Base-by-base conservation (phyloP, 2,888 invertebrate species). In the Antheraea assamensis region DNA sequence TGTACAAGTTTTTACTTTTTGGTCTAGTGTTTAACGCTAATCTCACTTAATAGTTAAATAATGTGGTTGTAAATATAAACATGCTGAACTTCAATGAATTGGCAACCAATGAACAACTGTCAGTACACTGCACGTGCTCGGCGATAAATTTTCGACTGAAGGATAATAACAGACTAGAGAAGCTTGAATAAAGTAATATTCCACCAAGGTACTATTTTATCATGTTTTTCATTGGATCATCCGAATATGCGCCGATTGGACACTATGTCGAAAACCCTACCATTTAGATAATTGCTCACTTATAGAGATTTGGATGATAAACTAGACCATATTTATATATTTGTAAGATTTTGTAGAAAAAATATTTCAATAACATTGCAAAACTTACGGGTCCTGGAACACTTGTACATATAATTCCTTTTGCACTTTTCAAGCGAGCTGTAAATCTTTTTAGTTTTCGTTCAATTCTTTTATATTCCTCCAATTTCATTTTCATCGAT, bases 361-460 rank as follows among this genome's bases (percentile, higher is more conserved):
- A 27, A 58, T 13, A 47, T 49, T 31, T 58, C 8, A 61, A 64
- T 72, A 31, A 72, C 71, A 72, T 71, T 70, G 66, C 58, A 73
- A 75, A 75, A 88, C 90, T 83, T 86, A 93, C 94, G 74, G 83
- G 82, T 74, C 85, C 82, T 68, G 87, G 83, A 31, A 74, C 75
- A 58, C 90, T 86, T 24, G 81, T 84, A 77, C 90, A 91, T 77
- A 79, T 76, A 73, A 94, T 84, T 75, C 88, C 89, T 82, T 89
- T 92, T 17, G 86, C 87, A 80, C 77, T 85, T 80, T 88, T 87
- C 66, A 94, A 78, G 2, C 92, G 88, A n/a, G 89, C 90, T 7
- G 89, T 83, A 81, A 92, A 93, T 75, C 92, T 84, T 82, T 87
- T 93, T 76, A 79, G 86, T 80, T 94, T 94, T 30, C 88, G 88